phyloP scores from a whole-genome alignment of 2,113 vertebrate genomes.

The Crocuta crocuta region DNA sequence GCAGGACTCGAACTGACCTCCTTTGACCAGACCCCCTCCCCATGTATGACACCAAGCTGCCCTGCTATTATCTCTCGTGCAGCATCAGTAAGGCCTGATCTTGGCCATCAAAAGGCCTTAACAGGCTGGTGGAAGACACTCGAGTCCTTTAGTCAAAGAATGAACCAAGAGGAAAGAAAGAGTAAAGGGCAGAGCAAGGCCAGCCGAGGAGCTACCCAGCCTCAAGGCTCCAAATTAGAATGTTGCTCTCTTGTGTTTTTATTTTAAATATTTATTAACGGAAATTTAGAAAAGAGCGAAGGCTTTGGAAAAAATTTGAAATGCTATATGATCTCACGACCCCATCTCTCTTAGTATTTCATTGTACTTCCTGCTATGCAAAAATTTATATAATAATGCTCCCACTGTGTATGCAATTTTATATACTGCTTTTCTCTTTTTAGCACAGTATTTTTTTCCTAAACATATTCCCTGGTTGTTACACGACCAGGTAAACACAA shows the following conservation, averaged over 20 bases:
- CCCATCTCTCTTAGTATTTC: conserved; percentile 20
- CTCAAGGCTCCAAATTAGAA: neutral
- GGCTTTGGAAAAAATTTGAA: neutral
- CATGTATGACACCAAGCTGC: neutral
- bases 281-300: neutral
- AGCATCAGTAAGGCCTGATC: neutral
- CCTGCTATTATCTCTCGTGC: neutral
- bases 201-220: neutral
- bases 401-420: neutral
- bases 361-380: neutral
- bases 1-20: neutral
- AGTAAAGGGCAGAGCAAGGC: neutral
- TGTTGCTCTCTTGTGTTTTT: neutral
- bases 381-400: neutral
- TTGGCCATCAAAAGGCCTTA: neutral
- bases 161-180: conserved; percentile 1
- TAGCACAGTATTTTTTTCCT: neutral
- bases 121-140: neutral
- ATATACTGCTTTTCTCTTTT: conserved; percentile 24
- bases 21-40: neutral
- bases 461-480: neutral
- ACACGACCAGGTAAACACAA: neutral
- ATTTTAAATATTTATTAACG: conserved; percentile 19
- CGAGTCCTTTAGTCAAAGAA: neutral
- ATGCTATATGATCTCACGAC: neutral